A percentile compares a stretch with the other conserved stretches of the same genome.
phyloP scores from a whole-genome alignment of 2,113 vertebrate genomes.

The Anolis sagrei region DNA sequence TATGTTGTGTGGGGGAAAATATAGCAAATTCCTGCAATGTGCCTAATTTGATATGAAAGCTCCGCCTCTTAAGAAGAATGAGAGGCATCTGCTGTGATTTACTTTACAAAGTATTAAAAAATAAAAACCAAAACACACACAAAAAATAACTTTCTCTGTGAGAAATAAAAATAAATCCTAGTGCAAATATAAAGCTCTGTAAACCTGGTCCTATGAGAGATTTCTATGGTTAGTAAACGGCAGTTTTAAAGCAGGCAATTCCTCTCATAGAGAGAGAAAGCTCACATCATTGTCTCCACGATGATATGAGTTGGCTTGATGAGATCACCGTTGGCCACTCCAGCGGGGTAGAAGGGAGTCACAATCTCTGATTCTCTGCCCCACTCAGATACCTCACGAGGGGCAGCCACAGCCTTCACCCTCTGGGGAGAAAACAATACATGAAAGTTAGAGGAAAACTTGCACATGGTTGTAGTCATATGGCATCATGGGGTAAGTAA shows the following conservation, averaged over 20 bases:
- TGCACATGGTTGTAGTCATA: neutral
- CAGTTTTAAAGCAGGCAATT: conserved; percentile 83
- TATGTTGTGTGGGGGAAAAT: conserved; percentile 67
- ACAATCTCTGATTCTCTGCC: conserved; percentile 76
- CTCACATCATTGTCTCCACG: conserved; percentile 99
- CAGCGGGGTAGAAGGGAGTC: conserved; percentile 75
- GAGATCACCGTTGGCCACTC: conserved; percentile 80
- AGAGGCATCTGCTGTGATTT: conserved; percentile 70
- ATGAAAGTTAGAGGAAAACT: neutral
- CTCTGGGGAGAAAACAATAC: conserved; percentile 75
- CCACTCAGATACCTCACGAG: conserved; percentile 84
- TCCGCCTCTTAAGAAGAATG: conserved; percentile 63
- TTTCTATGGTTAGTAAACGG: conserved; percentile 91
- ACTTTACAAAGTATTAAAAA: conserved; percentile 79
- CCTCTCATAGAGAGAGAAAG: conserved; percentile 86
- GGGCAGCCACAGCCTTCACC: conserved; percentile 92
- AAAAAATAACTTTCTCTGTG: conserved; percentile 82
- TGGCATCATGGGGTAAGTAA: neutral
- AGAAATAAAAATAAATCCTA: conserved; percentile 87
- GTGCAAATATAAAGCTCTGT: conserved; percentile 90
- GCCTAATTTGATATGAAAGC: conserved; percentile 79
- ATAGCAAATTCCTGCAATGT: conserved; percentile 80
- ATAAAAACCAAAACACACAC: conserved; percentile 56
- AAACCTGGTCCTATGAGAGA: conserved; percentile 92
- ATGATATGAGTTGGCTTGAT: conserved; percentile 93